These are phyloP conservation scores for Leptopterna dolabrata DNA, from an alignment of 2,888 invertebrate genomes.

Conservation along the genomic window DNA sequence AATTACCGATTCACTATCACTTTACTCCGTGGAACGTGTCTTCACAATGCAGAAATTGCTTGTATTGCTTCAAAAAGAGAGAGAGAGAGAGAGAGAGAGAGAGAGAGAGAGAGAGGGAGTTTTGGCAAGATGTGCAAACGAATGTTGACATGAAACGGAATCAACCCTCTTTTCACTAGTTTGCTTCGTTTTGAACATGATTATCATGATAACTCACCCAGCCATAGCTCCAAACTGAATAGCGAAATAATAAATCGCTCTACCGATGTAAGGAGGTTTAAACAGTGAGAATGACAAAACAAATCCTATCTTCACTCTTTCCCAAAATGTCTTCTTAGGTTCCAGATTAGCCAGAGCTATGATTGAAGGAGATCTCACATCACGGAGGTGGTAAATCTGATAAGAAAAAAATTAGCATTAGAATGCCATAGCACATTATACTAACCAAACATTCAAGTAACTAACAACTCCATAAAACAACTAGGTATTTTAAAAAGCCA, in stretches of 20 bases:
- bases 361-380: slow-evolving; percentile 33
- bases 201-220: slow-evolving; percentile 69
- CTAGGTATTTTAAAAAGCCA: background rate
- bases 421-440: background rate
- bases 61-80: too few species aligned
- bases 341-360: slow-evolving; percentile 15
- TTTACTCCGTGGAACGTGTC: too few species aligned
- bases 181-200: too few species aligned
- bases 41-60: too few species aligned
- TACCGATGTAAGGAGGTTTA: slow-evolving; percentile 72
- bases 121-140: too few species aligned
- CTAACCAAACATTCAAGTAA: background rate
- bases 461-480: background rate
- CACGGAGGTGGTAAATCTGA: slow-evolving; percentile 17
- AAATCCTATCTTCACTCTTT: slow-evolving; percentile 37
- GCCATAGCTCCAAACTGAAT: slow-evolving; percentile 76
- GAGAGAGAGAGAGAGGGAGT: too few species aligned
- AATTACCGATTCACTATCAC: too few species aligned
- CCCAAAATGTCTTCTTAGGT: slow-evolving; percentile 3
- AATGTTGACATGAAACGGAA: too few species aligned
- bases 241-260: slow-evolving; percentile 74
- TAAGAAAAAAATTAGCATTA: background rate
- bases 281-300: slow-evolving; percentile 74
- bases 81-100: too few species aligned
- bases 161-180: too few species aligned